phyloP scores from a whole-genome alignment of 2,113 vertebrate species.

The Felis catus region F.catus_Fca126_mat1.0 CM031424.1:57218501-57219000 shows the following conservation, averaged over 20 bases:
- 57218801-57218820: neutral
- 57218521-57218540: neutral
- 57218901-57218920: slow-evolving; percentile 27
- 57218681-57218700: slow-evolving; percentile 93
- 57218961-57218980: neutral
- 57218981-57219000: neutral
- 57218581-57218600: neutral
- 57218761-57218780: neutral
- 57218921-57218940: slow-evolving; percentile 18
- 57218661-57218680: slow-evolving; percentile 97
- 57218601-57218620: slow-evolving; percentile 55
- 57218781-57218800: neutral
- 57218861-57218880: neutral
- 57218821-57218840: slow-evolving; percentile 37
- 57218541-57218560: neutral
- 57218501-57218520: slow-evolving; percentile 8
- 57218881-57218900: neutral
- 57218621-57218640: slow-evolving; percentile 91
- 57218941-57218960: slow-evolving; percentile 37
- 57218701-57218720: slow-evolving; percentile 96
- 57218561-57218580: neutral
- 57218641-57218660: slow-evolving; percentile 95
- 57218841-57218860: neutral
- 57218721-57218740: neutral
- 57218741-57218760: neutral